Percentiles rank a stretch among this genome's conserved stretches.
Conservation (phyloP, 2,797 vertebrate species). For the Hydrocynus forskahlii region DNA sequence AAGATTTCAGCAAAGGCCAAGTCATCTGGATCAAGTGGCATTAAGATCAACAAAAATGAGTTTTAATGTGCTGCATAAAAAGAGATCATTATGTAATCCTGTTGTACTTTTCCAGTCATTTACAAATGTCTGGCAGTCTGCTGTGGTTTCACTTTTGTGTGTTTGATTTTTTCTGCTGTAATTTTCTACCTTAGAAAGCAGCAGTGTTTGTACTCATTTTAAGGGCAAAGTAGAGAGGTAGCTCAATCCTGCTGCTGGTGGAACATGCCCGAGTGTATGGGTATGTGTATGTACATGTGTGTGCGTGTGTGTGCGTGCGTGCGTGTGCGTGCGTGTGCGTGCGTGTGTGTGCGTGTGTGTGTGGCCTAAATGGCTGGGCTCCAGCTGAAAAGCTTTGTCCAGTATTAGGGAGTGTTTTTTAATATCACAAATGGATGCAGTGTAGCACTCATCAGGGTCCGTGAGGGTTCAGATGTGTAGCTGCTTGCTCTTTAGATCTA, state of each 20-base stretch:
- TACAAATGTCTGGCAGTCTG: background rate
- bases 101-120: background rate
- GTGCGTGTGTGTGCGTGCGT: background rate
- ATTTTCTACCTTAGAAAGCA: background rate
- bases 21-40: constrained; percentile 9
- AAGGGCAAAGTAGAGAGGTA: background rate
- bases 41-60: background rate
- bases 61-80: background rate
- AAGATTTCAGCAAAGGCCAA: background rate
- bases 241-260: background rate
- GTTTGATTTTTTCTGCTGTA: background rate
- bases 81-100: background rate
- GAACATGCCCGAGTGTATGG: background rate
- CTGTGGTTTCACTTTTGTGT: background rate
- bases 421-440: constrained; percentile 48
- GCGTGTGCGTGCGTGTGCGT: background rate
- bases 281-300: constrained; percentile 14
- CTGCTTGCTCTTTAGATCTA: constrained; percentile 1
- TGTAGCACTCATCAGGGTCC: background rate
- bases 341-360: background rate
- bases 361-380: constrained; percentile 35
- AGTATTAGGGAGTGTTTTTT: constrained; percentile 21
- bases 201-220: background rate
- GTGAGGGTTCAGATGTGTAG: background rate
- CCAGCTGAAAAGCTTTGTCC: constrained; percentile 32